phyloP scores from a whole-genome alignment of 2,888 invertebrate genomes.

The Periphyllus acericola region DNA sequence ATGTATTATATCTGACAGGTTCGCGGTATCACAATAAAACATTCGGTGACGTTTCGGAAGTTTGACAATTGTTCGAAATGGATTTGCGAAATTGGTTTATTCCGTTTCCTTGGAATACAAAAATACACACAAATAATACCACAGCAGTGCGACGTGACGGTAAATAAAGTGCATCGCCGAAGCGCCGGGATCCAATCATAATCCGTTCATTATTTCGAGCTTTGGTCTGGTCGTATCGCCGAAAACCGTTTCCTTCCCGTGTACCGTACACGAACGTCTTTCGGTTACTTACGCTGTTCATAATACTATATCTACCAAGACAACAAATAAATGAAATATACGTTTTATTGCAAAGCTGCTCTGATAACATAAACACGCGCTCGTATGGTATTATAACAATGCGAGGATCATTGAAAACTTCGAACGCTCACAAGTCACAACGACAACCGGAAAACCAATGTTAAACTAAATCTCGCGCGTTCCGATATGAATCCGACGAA shows the following conservation, averaged over 20 bases:
- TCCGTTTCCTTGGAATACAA: background rate
- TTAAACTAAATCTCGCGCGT: background rate
- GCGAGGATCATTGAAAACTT: slow-evolving; percentile 36
- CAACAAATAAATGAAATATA: background rate
- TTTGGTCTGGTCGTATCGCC: slow-evolving; percentile 38
- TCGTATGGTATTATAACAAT: slow-evolving; percentile 1
- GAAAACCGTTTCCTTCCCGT: slow-evolving; percentile 36
- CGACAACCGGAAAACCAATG: slow-evolving; percentile 30
- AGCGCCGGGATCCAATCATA: slow-evolving; percentile 40
- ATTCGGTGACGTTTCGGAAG: background rate
- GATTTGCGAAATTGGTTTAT: slow-evolving; percentile 42
- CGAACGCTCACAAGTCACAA: background rate
- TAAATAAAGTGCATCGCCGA: slow-evolving; percentile 38
- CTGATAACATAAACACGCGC: slow-evolving; percentile 34
- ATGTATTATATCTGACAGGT: background rate
- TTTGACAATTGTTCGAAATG: slow-evolving; percentile 21
- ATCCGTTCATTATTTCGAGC: slow-evolving; percentile 58
- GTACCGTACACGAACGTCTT: background rate
- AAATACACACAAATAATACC: background rate
- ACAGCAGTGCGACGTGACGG: slow-evolving; percentile 22
- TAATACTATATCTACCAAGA: background rate
- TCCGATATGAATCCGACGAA: too few species aligned
- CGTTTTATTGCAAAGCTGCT: slow-evolving; percentile 8
- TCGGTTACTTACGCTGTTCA: background rate
- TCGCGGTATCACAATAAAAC: slow-evolving; percentile 7